Evolutionary conservation across 2,797 vertebrate species (phyloP), one percentile per base, ranked within the genome.

Genomic region (Ambastaia sidthimunki): DNA sequence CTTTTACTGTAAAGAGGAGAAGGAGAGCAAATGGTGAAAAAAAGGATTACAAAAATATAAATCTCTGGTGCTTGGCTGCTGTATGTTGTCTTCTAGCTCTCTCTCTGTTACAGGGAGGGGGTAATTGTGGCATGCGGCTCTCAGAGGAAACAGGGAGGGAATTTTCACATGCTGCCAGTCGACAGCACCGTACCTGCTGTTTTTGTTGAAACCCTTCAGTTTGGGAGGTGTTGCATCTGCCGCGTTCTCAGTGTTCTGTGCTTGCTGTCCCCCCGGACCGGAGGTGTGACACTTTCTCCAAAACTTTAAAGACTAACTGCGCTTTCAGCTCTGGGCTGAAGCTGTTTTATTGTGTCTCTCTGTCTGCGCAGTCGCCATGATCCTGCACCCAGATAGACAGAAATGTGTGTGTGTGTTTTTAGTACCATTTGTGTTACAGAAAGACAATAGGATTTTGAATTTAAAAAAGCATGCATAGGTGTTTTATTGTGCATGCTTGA

Each of bases 191-290:
- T 82, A 80, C 85, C 84, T 85, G 80, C 82, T 88, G 88, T 90
- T 89, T 88, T 83, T 84, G 83, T 85, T 85, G 85, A 88, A 86
- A 78, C 75, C 81, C 85, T 83, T 87, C 87, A 85, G 86, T 80
- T 89, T 83, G 83, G 78, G 63, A 89, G 89, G 89, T 90, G 89
- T 90, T 86, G 87, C 85, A 81, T 89, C 87, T 80, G 71, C 85
- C 82, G 85, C 80, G 81, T 85, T 86, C 87, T 83, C 89, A 85
- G 84, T 83, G 76, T 86, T 82, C 83, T 78, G 73, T 83, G 83
- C 81, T 74, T 68, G 74, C 50, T 34, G 55, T 88, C 88, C 87
- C 89, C 65, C 85, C 71, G 85, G 87, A 87, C 85, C 72, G 3
- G 70, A 86, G 84, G 87, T 89, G 89, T 84, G 86, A 88, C 87